A percentile compares a stretch with the other conserved stretches of the same genome.
Conservation (phyloP, 2,888 invertebrate species). For the Dasysyrphus tricinctus region DNA sequence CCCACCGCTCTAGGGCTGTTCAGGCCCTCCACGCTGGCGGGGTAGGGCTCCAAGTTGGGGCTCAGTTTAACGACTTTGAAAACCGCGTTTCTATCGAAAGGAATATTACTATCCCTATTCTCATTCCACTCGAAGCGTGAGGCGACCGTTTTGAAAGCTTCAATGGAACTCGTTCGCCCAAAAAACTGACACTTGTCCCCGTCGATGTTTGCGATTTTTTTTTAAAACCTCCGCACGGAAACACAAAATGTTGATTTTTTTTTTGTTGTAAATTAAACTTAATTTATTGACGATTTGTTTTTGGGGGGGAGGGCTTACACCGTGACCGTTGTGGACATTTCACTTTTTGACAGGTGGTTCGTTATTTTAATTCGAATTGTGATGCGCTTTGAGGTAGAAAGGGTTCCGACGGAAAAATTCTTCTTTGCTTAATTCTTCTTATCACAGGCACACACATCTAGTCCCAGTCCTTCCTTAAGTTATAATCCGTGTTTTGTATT, state of each 20-base stretch:
- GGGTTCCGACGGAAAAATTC: constrained; percentile 69
- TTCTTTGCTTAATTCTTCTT: constrained; percentile 30
- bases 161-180: constrained; percentile 76
- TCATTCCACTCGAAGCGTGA: constrained; percentile 84
- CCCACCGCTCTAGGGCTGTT: constrained; percentile 88
- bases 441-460: constrained; percentile 58
- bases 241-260: constrained; percentile 16
- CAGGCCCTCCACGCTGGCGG: constrained; percentile 85
- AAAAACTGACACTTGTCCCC: constrained; percentile 76
- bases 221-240: constrained; percentile 63
- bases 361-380: not conserved
- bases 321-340: constrained; percentile 48
- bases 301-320: constrained; percentile 9
- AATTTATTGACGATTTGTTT: not conserved
- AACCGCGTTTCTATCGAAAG: constrained; percentile 83
- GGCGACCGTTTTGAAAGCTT: constrained; percentile 83
- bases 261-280: not conserved
- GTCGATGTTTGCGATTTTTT: constrained; percentile 75
- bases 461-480: constrained; percentile 61
- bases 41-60: constrained; percentile 85
- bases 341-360: constrained; percentile 42
- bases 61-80: constrained; percentile 84
- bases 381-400: constrained; percentile 65
- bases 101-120: constrained; percentile 83
- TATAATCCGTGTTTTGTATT: constrained; percentile 53